Base-by-base conservation (phyloP, 2,113 vertebrate species). In the Macquaria australasica region DNA sequence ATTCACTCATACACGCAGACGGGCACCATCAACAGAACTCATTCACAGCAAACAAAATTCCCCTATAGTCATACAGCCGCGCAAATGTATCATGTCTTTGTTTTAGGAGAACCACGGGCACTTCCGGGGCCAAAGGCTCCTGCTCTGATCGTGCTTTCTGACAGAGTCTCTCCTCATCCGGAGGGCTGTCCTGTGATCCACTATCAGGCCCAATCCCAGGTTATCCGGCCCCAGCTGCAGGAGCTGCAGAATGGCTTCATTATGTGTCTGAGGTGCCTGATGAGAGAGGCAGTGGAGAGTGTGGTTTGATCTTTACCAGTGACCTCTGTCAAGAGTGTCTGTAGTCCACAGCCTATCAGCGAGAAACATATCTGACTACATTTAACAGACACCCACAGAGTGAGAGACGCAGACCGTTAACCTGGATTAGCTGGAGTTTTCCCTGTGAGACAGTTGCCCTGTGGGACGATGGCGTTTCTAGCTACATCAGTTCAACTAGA, bases 151-250 rank as follows among this genome's bases (percentile, higher is more conserved):
- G 60, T 75, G 90, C 78, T 86, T 73, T 90, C 85, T 86, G 85
- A 92, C 89, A 88, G 69, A 89, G 91, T 84, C 80, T 72, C 70
- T 88, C 75, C 86, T 92, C 91, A 89, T 94, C 87, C 83, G 72
- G 79, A 87, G 66, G 23, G 63, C 58, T 70, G 74, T 93, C 88
- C 90, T 94, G 88, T 87, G 92, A 93, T 93, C 90, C 80, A 55
- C 80, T 82, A 90, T 69, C 82, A 93, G 85, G 41, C 80, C 76
- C 86, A 90, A 91, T 89, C 94, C 64, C 80, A 91, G 89, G 92
- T 93, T 90, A 93, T 87, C 87, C 66, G 28, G 75, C 85, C 93
- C 89, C 94, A 94, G 93, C 94, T 94, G 93, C 91, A 82, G 67
- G 81, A 84, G 77, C 86, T 16, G 83, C 63, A 95, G 92, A 95